Base-by-base conservation (phyloP, 1,140 invertebrate species). In the Melipona quadrifasciata region DNA sequence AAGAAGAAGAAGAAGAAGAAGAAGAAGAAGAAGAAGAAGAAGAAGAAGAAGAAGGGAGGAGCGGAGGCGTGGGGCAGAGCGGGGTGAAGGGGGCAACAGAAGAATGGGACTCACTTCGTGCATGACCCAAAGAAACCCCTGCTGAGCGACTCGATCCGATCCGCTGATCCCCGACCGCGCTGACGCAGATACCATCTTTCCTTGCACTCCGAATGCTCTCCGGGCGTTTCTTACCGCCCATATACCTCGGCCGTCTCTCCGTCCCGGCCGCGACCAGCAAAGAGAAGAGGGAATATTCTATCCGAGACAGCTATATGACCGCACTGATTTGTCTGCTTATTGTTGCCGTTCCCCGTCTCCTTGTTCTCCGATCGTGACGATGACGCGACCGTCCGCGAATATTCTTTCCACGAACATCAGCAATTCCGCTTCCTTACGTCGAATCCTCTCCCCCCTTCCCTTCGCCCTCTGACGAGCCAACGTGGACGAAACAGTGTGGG, bases 51-150 rank as follows among this genome's bases (percentile, higher is more conserved):
- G 58, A 47, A 57, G 19, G 64, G 39, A 31, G 73, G 77, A 85
- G 87, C 64, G 77, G 79, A 58, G 80, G 72, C 67, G 72, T 67
- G 87, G 86, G 53, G 76, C 67, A 53, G 53, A 39, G 55, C 61
- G 73, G 84, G 74, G 81, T 47, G 86, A 76, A 65, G 74, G 87
- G 80, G 80, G 74, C 67, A 55, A 65, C 85, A 90, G 89, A 92
- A 93, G 92, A 93, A 93, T 92, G 92, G 91, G 89, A 92, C 92
- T 92, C 89, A 92, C 91, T 92, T 93, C 91, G 92, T 93, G 92
- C 92, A 93, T 92, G 92, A 93, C 92, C 92, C 91, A 93, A 91
- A 91, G 92, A 92, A 93, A 93, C 92, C 91, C 92, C 92, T 89
- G 92, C 92, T 93, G 92, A 88, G 92, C 90, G 91, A 93, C 92